Base-by-base conservation (phyloP, 2,113 vertebrate species). In the Peromyscus polionotus region DNA sequence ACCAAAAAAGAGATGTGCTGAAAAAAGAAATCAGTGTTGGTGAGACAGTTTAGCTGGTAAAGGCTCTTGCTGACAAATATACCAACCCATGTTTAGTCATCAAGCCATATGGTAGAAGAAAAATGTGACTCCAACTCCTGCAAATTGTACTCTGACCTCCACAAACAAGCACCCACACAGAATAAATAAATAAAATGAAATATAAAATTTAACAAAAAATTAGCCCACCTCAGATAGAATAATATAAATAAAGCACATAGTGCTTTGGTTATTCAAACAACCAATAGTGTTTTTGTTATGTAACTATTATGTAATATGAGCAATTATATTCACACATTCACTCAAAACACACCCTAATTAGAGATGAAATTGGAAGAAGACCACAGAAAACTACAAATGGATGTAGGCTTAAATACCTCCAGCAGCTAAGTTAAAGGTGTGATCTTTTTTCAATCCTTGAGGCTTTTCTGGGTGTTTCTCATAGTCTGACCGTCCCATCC, bases 301-400 rank as follows among this genome's bases (percentile, higher is more conserved):
- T 90, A 67, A 68, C 42, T 86, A 13, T 86, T 86, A 88, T 73
- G 20, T 91, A 90, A 75, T 85, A 91, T 57, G 80, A 76, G 57
- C 77, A 72, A 95, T 90, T 95, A 26, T 92, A 63, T 85, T 65
- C 11, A 20, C 83, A 63, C 14, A 76, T 48, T 88, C 54, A 59
- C 24, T 77, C 16, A 72, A 90, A 42, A 33, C 39, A 81, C 17
- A 42, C 12, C 1, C 45, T 92, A 92, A 92, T 87, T 93, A 89
- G 86, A 90, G n/a, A 90, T 39, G 75, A 72, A 87, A 80, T 93
- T 92, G 51, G 31, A 94, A 92, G 28, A 80, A 26, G 51, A 63
- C 31, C 16, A 48, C 3, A 61, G 51, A 95, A 96, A 92, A 90
- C 76, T 57, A 86, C 54, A 91, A 95, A 63, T 59, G n/a, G 22